These are phyloP conservation scores for Goniozus legneri DNA, from an alignment of 1,140 invertebrate species.

Conservation along the genomic window DNA sequence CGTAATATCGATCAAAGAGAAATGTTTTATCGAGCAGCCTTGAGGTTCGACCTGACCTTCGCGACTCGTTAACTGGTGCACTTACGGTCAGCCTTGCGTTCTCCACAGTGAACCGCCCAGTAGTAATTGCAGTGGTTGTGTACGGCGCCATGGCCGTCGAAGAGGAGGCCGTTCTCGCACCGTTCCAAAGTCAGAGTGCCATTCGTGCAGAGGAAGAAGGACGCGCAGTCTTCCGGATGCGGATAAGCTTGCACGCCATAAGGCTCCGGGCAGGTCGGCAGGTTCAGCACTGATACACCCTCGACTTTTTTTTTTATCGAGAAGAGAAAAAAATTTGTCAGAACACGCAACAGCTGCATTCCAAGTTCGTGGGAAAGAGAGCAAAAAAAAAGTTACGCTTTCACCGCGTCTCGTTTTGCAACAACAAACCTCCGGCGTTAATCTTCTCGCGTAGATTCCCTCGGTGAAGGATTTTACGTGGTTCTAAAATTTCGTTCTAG, in stretches of 20 bases:
- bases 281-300: constrained; percentile 31
- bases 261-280: constrained; percentile 64
- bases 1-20: no score
- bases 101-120: constrained; percentile 87
- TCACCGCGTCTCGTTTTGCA: no score
- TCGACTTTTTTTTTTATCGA: background rate
- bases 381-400: no score
- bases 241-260: constrained; percentile 75
- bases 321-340: no score
- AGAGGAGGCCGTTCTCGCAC: constrained; percentile 88
- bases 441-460: no score
- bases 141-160: constrained; percentile 82
- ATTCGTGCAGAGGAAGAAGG: constrained; percentile 88
- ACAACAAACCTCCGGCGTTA: no score
- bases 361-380: no score
- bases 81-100: constrained; percentile 77
- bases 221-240: constrained; percentile 78
- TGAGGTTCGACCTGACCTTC: background rate
- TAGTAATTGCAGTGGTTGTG: constrained; percentile 92
- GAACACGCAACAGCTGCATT: no score
- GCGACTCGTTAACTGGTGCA: constrained; percentile 29
- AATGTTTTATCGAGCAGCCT: background rate
- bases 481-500: no score
- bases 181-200: constrained; percentile 84
- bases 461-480: no score